Conservation (phyloP, 2,113 vertebrate genomes). For the Turnix velox region DNA sequence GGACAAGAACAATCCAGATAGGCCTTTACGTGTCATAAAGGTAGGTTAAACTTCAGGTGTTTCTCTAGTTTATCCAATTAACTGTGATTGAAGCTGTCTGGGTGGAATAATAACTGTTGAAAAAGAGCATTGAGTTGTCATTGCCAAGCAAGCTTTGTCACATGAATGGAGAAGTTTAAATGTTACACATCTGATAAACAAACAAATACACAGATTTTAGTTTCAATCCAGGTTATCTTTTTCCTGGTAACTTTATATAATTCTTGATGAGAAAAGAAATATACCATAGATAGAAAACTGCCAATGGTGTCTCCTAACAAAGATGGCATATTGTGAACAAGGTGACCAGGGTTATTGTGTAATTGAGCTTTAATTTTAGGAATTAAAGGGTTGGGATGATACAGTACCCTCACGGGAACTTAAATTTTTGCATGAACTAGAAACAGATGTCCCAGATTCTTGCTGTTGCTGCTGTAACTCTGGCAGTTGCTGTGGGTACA, state of each 20-base stretch:
- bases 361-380: not conserved
- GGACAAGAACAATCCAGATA: conserved; percentile 93
- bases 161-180: not conserved
- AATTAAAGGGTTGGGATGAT: not conserved
- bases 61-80: not conserved
- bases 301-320: not conserved
- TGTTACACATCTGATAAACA: rapidly evolving
- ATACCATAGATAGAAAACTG: not conserved
- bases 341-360: not conserved
- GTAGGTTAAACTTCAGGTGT: conserved; percentile 61
- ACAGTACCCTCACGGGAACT: not conserved
- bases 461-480: not conserved
- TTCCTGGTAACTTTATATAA: not conserved
- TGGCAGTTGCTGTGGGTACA: not conserved
- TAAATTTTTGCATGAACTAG: conserved; percentile 43
- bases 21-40: conserved; percentile 87
- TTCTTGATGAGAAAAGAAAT: not conserved
- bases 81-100: not conserved
- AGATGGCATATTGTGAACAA: not conserved
- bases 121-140: not conserved
- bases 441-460: not conserved
- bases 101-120: not conserved
- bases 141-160: not conserved
- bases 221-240: not conserved
- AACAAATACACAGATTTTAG: not conserved